Base-by-base conservation (phyloP, 2,797 vertebrate genomes). In the Coendou prehensilis region DNA sequence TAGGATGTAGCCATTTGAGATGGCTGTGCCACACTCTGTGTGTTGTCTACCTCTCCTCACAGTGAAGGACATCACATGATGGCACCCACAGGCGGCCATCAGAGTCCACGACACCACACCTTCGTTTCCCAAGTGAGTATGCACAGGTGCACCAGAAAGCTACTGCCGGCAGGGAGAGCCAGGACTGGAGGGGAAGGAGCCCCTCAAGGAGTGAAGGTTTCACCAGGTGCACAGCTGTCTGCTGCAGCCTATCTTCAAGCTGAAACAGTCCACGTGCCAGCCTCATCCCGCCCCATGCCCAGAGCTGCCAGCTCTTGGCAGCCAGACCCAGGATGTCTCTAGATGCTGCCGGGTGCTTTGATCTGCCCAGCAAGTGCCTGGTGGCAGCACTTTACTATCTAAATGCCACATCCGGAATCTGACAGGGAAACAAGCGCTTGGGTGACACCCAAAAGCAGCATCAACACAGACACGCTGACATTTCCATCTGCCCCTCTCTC, bases 401-500 rank as follows among this genome's bases (percentile, higher is more conserved):
- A 97, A 96, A 97, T 59, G 71, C 85, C 26, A 0, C 93, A 94
- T 96, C 96, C 91, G 37, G 95, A 93, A 92, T 81, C 89, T 97
- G 96, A 96, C 96, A 96, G 93, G 54, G 93, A 92, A 97, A 93
- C 92, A 93, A 96, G 96, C 0, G 0, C 80, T 93, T 97, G 97
- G 96, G 94, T 91, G 95, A 81, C 92, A 93, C 97, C 96, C 97
- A 97, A 87, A 96, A 22, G 67, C 93, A 33, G 93, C 96, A 45
- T 92, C 92, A 93, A 94, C 87, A 76, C 86, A 84, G 83, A 67
- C 86, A 2, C 1, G n/a, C 94, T 93, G 95, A 86, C 94, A 93
- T 92, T 91, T 96, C 98, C 98, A 97, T 97, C 98, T 97, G 96
- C 95, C 94, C 96, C 94, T 92, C 79, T 0, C 3, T 98, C 97